Evolutionary conservation across 2,113 vertebrate genomes (phyloP).

Genomic region (Platysternon megacephalum): DNA sequence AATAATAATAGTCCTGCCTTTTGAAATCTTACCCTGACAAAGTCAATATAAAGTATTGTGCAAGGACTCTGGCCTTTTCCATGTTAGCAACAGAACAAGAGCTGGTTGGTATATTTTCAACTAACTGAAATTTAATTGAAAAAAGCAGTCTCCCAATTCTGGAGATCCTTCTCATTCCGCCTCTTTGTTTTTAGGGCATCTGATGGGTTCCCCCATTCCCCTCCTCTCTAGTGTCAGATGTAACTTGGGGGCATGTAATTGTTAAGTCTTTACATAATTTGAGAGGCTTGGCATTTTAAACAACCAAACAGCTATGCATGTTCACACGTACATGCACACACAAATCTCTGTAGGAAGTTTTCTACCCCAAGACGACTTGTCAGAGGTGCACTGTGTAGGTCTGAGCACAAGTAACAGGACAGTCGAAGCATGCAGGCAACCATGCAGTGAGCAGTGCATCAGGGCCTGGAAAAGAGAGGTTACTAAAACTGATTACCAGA

Average conservation of each 20-base stretch:
- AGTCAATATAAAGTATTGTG: fast-evolving
- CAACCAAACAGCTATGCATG: background rate
- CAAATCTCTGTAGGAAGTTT: background rate
- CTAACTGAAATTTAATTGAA: background rate
- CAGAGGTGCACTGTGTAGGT: background rate
- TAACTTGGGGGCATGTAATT: background rate
- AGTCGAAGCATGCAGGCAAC: background rate
- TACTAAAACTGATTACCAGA: background rate
- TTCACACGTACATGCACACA: background rate
- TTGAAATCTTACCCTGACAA: background rate
- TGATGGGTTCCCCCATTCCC: background rate
- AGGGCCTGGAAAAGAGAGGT: background rate
- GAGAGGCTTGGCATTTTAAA: background rate
- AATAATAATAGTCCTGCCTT: background rate
- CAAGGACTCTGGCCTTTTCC: background rate
- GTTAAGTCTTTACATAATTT: fast-evolving
- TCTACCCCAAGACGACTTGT: background rate
- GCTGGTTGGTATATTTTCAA: background rate
- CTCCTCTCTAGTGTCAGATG: background rate
- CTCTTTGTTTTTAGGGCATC: background rate
- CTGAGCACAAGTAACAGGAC: background rate
- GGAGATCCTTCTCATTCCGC: background rate
- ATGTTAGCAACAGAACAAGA: background rate
- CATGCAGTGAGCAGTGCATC: background rate
- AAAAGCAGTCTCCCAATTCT: background rate